These are phyloP conservation scores for Peromyscus attwateri DNA, from an alignment of 2,797 vertebrate species.

Conservation along the genomic window DNA sequence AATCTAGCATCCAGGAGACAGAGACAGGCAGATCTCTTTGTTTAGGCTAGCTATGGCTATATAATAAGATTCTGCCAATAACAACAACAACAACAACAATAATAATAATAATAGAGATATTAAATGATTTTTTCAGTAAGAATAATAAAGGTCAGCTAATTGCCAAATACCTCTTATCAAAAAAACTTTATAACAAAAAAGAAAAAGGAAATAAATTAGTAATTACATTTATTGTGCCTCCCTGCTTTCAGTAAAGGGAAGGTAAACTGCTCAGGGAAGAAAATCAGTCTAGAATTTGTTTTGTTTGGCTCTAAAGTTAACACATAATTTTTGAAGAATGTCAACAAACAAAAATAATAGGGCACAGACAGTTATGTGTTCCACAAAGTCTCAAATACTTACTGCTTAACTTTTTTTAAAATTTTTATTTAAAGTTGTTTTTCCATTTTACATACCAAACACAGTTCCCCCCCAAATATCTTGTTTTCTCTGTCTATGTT, in stretches of 20 bases:
- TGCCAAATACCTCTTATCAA: background rate
- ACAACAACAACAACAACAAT: background rate
- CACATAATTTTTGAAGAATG: conserved; percentile 17
- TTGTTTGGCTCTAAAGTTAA: background rate
- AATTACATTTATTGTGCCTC: background rate
- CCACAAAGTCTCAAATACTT: conserved; percentile 42
- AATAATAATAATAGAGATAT: background rate
- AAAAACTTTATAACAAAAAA: background rate
- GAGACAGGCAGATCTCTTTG: background rate
- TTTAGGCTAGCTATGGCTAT: background rate
- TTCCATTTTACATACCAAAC: too few species aligned
- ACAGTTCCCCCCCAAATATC: too few species aligned
- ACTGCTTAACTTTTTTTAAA: background rate
- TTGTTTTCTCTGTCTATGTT: too few species aligned
- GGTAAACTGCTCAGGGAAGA: background rate
- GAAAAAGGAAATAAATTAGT: background rate
- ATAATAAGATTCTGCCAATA: background rate
- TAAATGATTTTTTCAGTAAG: background rate
- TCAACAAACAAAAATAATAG: background rate
- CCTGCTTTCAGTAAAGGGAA: background rate
- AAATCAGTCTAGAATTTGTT: background rate
- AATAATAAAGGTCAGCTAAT: background rate
- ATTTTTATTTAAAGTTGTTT: too few species aligned
- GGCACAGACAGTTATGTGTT: background rate
- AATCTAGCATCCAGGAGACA: background rate